Evolutionary conservation across 2,797 vertebrate genomes (phyloP).

Genomic region (Sebastiscus tertius): DNA sequence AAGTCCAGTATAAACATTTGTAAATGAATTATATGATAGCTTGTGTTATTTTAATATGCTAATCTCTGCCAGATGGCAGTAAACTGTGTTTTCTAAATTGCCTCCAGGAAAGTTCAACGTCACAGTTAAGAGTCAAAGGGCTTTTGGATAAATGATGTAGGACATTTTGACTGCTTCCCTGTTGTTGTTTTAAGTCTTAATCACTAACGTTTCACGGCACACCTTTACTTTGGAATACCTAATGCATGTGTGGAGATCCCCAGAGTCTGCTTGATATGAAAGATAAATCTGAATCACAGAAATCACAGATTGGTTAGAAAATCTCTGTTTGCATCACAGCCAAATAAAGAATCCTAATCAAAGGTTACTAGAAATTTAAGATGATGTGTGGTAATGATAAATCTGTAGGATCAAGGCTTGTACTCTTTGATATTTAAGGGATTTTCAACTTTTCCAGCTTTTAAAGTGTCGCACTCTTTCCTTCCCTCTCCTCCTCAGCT

Average conservation of each 20-base stretch:
- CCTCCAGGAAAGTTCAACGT: not conserved
- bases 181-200: not conserved
- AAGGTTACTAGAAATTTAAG: not conserved
- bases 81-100: not conserved
- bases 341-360: not conserved
- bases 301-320: not conserved
- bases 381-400: not conserved
- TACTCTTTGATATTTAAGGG: not conserved
- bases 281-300: not conserved
- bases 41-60: not conserved
- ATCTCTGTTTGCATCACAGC: not conserved
- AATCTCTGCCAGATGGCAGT: not conserved
- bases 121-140: not conserved
- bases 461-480: not conserved
- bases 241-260: not conserved
- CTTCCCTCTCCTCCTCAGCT: slow-evolving; percentile 70
- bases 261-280: not conserved
- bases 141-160: not conserved
- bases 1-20: slow-evolving; percentile 47
- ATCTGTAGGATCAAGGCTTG: not conserved
- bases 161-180: not conserved
- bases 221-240: not conserved
- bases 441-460: not conserved
- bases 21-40: not conserved
- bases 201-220: not conserved